These are phyloP conservation scores for Eunapius fragilis DNA, from an alignment of 37 sponge, comb jelly and placozoan species.

Conservation along the genomic window DNA sequence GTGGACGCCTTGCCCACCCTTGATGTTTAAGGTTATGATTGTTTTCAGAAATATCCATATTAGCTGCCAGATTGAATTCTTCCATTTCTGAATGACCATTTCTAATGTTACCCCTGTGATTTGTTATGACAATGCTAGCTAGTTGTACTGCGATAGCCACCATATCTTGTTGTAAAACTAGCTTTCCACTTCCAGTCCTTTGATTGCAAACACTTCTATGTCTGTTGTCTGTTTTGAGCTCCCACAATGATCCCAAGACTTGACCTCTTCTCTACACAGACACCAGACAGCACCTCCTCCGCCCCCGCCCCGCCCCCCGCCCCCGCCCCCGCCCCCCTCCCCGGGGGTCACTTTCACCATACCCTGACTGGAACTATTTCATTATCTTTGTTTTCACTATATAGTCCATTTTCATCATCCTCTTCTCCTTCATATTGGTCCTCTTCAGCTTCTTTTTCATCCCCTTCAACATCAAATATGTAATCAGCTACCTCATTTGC, in stretches of 20 bases:
- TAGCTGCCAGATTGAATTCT: not conserved
- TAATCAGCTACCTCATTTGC: no score
- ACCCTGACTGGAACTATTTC: no score
- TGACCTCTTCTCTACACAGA: not conserved
- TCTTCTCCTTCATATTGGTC: no score
- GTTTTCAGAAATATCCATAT: not conserved
- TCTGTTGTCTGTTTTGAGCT: not conserved
- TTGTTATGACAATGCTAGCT: not conserved
- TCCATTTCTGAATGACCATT: not conserved
- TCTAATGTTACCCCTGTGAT: not conserved
- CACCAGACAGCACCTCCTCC: not conserved
- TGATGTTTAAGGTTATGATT: not conserved
- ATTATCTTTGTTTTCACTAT: no score
- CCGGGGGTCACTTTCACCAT: no score
- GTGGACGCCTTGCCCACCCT: no score
- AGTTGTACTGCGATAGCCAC: not conserved
- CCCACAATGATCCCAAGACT: not conserved
- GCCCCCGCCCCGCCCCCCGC: no score
- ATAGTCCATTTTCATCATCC: no score
- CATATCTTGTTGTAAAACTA: not conserved
- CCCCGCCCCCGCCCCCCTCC: no score
- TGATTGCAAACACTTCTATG: not conserved
- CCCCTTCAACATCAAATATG: no score
- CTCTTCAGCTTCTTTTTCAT: no score
- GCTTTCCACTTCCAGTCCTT: not conserved